A percentile compares a stretch with the other conserved stretches of the same genome.
phyloP scores from a whole-genome alignment of 2,113 vertebrate species.

The Salvelinus sp. region DNA sequence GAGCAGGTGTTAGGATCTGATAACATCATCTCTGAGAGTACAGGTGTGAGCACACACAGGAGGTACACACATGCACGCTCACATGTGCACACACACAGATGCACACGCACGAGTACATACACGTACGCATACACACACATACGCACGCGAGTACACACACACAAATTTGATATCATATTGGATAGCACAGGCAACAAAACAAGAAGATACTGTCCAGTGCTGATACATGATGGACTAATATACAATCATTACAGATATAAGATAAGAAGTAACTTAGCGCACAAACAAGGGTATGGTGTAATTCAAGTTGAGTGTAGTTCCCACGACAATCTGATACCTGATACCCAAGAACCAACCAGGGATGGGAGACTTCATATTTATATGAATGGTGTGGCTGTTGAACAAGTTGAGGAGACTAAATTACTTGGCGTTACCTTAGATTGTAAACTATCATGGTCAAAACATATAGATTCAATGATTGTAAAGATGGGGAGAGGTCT shows the following conservation, averaged over 20 bases:
- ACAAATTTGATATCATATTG: constrained; percentile 34
- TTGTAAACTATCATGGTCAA: too few species aligned
- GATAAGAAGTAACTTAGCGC: neutral
- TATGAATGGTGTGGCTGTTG: too few species aligned
- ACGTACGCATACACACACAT: neutral
- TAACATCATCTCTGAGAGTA: constrained; percentile 74
- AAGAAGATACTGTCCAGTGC: too few species aligned
- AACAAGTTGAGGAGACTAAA: too few species aligned
- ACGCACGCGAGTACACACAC: neutral
- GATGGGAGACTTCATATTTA: too few species aligned
- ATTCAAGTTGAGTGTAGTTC: neutral
- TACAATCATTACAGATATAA: neutral
- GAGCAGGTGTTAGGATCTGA: constrained; percentile 77
- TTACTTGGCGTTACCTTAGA: too few species aligned
- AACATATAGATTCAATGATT: too few species aligned
- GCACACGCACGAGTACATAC: constrained; percentile 19
- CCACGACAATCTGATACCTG: too few species aligned
- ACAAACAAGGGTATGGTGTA: neutral
- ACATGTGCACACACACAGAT: constrained; percentile 7
- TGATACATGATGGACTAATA: too few species aligned
- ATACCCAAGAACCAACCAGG: too few species aligned
- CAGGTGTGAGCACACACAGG: constrained; percentile 71
- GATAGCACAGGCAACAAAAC: constrained; percentile 12
- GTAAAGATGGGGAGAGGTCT: too few species aligned
- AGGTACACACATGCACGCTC: constrained; percentile 50